Evolutionary conservation across 2,113 vertebrate genomes (phyloP), one percentile per base, ranked within the genome.

Genomic region (Hiodon tergisus): DNA sequence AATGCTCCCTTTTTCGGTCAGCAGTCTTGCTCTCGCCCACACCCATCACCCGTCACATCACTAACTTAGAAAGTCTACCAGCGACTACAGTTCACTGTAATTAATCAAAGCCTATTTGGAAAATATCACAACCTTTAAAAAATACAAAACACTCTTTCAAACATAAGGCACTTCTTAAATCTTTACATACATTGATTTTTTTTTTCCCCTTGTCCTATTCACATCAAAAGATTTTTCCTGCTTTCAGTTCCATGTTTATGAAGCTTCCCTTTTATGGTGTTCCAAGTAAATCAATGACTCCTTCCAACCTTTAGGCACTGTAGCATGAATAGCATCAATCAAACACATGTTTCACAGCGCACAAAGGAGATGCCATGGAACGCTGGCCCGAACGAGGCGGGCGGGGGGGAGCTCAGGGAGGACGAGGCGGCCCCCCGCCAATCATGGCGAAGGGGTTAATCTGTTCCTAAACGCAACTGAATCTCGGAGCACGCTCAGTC

Each of bases 211-310:
- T 59, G 46, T 73, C 72, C 55, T 52, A 52, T 55, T 31, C 14
- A 59, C 73, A 74, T 74, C 62, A 67, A 67, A 59, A 54, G 7
- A 31, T 31, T 31, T 4, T 57, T 50, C 51, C 6, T 51, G 13
- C 54, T 50, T 65, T 14, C 46, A 50, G 73, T 48, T 75, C n/a
- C 13, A 14, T 68, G 14, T 68, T 67, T 50, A 52, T 50, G 59
- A 68, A 46, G 53, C 62, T 67, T 54, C 46, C 53, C 63, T 75
- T 75, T 75, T 58, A 75, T 75, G 46, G 67, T 55, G 63, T 47
- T 67, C 73, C 73, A 75, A 52, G 5, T 51, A 63, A 67, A 75
- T 75, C 65, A 67, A n/a, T 67, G 65, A 11, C 14, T 59, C 65
- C 53, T 68, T 68, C 31, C 54, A 67, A 17, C 54, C 73, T 59